Evolutionary conservation across 2,113 vertebrate genomes (phyloP), one percentile per base, ranked within the genome.

Genomic region (Diphyllodes magnificus): DNA sequence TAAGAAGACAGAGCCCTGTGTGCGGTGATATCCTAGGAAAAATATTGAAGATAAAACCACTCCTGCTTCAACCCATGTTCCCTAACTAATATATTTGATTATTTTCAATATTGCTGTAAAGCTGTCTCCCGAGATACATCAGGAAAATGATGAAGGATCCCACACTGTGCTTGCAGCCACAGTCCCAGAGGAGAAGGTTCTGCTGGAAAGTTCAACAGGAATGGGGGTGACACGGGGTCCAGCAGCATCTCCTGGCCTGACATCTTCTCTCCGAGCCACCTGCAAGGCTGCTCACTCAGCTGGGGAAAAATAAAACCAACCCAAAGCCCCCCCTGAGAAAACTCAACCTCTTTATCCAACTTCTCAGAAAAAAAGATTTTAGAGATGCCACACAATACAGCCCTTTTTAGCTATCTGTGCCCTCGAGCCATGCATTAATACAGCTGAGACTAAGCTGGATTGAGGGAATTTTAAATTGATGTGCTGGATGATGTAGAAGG

Each of bases 391-490:
- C 60, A 79, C 72, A 95, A 94, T 49, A 49, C 27, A 92, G 53
- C 44, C 64, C 69, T 88, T 92, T 95, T 93, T 17, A 93, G 95
- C 66, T 75, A 8, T 61, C 22, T 88, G 71, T 88, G 87, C 76
- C 89, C 91, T 64, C 1, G 0, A 93, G 77, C 75, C 24, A 72
- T 37, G 84, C 91, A 70, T 90, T 94, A 92, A 72, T 66, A 60
- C 82, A 88, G 82, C 82, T 53, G 76, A 90, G 57, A 50, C 51
- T 90, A 88, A 92, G 56, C 72, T 84, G 85, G 85, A 86, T 57
- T 83, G 87, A 96, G 82, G 51, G 85, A 87, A 88, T 82, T 86
- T 77, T 42, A 78, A 90, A 94, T 35, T 65, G 76, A 9, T 76
- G 44, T 23, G 59, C 12, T 86, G 69, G 49, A 79, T 21, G 21